phyloP scores from a whole-genome alignment of 1,140 invertebrate species.

The Aphaenogaster rudis region DNA sequence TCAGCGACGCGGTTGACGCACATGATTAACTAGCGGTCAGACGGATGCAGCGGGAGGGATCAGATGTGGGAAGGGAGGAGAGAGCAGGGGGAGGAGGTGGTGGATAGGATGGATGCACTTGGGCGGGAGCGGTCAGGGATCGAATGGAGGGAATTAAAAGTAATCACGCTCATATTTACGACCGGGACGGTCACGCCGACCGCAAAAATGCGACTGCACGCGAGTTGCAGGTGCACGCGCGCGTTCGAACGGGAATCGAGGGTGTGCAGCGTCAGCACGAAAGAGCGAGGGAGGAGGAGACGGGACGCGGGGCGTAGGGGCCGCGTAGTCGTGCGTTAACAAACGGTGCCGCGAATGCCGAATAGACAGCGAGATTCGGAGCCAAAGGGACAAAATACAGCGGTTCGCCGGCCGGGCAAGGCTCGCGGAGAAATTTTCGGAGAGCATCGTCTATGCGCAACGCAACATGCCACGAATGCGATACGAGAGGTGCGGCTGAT shows the following conservation, averaged over 20 bases:
- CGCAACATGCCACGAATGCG: slow-evolving; percentile 68
- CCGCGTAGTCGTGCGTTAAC: slow-evolving; percentile 7
- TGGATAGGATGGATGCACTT: slow-evolving; percentile 61
- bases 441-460: slow-evolving; percentile 26
- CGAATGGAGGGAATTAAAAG: slow-evolving; percentile 84
- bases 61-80: not conserved
- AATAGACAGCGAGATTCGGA: not conserved
- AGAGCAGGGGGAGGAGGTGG: not conserved
- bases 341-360: slow-evolving; percentile 10
- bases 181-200: slow-evolving; percentile 76
- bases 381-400: slow-evolving; percentile 43
- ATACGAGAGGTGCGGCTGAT: slow-evolving; percentile 66
- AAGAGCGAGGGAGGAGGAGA: slow-evolving; percentile 52
- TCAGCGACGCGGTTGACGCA: slow-evolving; percentile 67
- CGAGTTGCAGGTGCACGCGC: slow-evolving; percentile 65
- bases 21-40: slow-evolving; percentile 80
- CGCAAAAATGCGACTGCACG: slow-evolving; percentile 83
- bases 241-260: slow-evolving; percentile 58
- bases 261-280: slow-evolving; percentile 44
- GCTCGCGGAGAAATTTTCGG: slow-evolving; percentile 69
- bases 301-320: slow-evolving; percentile 35
- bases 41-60: slow-evolving; percentile 67
- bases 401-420: not conserved
- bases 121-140: not conserved
- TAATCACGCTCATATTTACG: slow-evolving; percentile 84